Evolutionary conservation across 2,113 vertebrate genomes (phyloP).

Genomic region (Pterocles gutturalis): DNA sequence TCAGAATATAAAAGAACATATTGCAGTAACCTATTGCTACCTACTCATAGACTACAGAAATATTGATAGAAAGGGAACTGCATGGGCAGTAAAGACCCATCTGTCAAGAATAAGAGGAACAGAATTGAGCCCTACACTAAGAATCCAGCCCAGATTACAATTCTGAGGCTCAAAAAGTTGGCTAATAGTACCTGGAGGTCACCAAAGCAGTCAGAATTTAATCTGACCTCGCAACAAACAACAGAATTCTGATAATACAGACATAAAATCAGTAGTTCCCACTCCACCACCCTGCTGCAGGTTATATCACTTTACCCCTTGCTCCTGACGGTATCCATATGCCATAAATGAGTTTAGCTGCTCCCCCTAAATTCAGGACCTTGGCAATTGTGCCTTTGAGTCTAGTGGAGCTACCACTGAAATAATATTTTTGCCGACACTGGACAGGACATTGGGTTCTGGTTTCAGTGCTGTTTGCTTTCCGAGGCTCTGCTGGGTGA

Average conservation of each 20-base stretch:
- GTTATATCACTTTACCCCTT: not conserved
- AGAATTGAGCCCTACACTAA: not conserved
- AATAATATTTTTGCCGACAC: not conserved
- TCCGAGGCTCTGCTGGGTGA: slow-evolving; percentile 1
- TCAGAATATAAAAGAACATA: not conserved
- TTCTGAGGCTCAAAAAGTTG: not conserved
- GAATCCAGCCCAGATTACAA: not conserved
- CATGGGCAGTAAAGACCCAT: not conserved
- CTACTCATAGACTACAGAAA: not conserved
- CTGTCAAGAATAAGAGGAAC: not conserved
- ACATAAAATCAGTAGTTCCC: not conserved
- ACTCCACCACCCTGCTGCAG: not conserved
- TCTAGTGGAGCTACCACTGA: not conserved
- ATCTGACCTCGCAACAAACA: not conserved
- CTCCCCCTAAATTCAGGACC: not conserved
- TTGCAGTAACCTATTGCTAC: not conserved
- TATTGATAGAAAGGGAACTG: not conserved
- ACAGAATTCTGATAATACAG: not conserved
- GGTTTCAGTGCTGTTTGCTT: not conserved
- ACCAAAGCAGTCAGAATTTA: not conserved
- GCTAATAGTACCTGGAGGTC: not conserved
- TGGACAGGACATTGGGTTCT: not conserved
- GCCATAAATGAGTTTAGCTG: not conserved
- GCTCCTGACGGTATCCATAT: not conserved
- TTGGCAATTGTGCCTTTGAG: not conserved